Conservation (phyloP, 2,113 vertebrate genomes). For the Cyprinus carpio region DNA sequence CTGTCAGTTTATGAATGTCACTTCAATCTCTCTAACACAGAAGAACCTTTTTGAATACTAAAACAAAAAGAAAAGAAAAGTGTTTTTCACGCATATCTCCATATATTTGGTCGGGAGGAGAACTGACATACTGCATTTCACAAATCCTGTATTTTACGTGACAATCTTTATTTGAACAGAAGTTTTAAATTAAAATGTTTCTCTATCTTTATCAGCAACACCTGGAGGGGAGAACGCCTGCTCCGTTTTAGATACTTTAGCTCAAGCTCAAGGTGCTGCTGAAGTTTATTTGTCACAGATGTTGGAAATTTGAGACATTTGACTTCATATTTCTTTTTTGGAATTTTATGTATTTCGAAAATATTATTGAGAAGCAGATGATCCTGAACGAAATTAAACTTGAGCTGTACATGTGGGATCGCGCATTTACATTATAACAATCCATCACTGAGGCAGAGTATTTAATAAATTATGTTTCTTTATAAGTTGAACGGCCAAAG, state of each 20-base stretch:
- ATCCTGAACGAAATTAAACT: neutral
- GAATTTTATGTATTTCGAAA: slow-evolving; percentile 54
- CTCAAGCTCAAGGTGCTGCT: slow-evolving; percentile 63
- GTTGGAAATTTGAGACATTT: slow-evolving; percentile 63
- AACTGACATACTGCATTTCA: slow-evolving; percentile 44
- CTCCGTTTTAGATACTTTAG: slow-evolving; percentile 54
- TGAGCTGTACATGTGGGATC: neutral
- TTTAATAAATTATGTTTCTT: neutral
- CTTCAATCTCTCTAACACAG: neutral
- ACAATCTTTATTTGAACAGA: slow-evolving; percentile 59
- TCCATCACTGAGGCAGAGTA: neutral
- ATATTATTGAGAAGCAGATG: neutral
- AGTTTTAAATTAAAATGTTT: slow-evolving; percentile 61
- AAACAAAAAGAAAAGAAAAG: neutral
- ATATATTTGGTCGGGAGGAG: slow-evolving; percentile 5
- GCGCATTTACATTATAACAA: neutral
- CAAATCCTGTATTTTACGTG: slow-evolving; percentile 53
- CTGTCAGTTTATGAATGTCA: neutral
- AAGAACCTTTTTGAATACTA: neutral
- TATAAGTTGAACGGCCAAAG: neutral
- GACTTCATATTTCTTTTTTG: slow-evolving; percentile 57
- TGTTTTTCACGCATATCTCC: neutral
- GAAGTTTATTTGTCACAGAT: slow-evolving; percentile 66
- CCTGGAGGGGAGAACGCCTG: slow-evolving; percentile 58
- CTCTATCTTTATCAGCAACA: slow-evolving; percentile 65